These are phyloP conservation scores for Hyalella azteca DNA, from an alignment of 2,888 invertebrate genomes.

Conservation along the genomic window DNA sequence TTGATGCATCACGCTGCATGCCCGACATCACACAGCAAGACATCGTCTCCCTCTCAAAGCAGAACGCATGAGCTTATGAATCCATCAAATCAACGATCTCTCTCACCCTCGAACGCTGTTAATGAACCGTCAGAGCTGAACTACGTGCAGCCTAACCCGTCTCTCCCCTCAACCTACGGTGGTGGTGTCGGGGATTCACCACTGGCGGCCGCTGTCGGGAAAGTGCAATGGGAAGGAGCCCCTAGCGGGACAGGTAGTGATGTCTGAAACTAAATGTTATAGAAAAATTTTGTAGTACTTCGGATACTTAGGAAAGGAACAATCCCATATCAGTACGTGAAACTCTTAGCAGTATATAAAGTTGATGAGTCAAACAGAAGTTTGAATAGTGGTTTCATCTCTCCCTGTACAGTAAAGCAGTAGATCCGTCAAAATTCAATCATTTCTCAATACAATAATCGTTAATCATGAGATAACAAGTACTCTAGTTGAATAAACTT, in stretches of 20 bases:
- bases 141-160: slow-evolving; percentile 24
- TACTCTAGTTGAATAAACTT: slow-evolving; percentile 16
- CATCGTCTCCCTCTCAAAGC: not conserved
- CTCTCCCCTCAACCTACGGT: slow-evolving; percentile 5
- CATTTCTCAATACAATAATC: not conserved
- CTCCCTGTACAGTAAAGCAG: slow-evolving; percentile 30
- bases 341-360: slow-evolving; percentile 3
- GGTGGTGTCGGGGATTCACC: not conserved
- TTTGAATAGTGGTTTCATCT: not conserved
- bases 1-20: not conserved
- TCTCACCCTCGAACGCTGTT: not conserved
- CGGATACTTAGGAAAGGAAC: not conserved
- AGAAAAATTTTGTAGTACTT: slow-evolving; percentile 18
- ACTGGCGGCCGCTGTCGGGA: not conserved
- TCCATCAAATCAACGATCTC: not conserved
- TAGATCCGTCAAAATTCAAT: slow-evolving; percentile 21
- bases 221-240: slow-evolving; percentile 31
- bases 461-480: not conserved
- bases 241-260: slow-evolving; percentile 17
- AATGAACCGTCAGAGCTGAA: slow-evolving; percentile 20
- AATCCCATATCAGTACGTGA: slow-evolving; percentile 27
- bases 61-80: not conserved
- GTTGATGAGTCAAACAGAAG: slow-evolving; percentile 19
- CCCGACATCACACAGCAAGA: not conserved
- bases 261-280: slow-evolving; percentile 26